Percentiles rank a stretch among this genome's conserved stretches.
Evolutionary conservation across 2,113 vertebrate genomes (phyloP).

Genomic region (Podiceps cristatus): DNA sequence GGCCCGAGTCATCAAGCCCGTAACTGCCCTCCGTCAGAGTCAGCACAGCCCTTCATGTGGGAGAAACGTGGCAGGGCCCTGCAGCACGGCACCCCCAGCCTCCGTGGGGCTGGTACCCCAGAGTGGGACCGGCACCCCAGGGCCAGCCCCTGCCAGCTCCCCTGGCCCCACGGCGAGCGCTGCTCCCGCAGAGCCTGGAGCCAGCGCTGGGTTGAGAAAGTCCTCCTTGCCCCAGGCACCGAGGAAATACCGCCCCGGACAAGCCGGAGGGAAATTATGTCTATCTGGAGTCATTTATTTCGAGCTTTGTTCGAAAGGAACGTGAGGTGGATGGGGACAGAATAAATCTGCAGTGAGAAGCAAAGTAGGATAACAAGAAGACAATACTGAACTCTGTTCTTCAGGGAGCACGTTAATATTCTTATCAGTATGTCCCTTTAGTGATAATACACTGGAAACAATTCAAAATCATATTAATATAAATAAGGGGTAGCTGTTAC

Average conservation of each 20-base stretch:
- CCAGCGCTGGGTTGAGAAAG: background rate
- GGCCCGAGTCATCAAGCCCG: background rate
- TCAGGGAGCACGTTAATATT: background rate
- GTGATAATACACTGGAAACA: background rate
- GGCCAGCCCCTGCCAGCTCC: background rate
- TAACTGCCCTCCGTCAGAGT: background rate
- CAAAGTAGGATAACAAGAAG: background rate
- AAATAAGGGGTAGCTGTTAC: background rate
- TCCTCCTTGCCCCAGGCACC: fast-evolving
- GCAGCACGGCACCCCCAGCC: background rate
- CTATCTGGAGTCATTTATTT: background rate
- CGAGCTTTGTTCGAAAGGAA: background rate
- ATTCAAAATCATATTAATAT: background rate
- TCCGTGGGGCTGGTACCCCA: background rate
- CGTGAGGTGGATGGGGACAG: fast-evolving
- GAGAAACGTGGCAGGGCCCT: fast-evolving
- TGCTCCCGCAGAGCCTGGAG: background rate
- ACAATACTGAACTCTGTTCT: background rate
- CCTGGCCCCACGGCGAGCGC: fast-evolving
- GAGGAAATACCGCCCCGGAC: background rate
- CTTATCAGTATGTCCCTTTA: background rate
- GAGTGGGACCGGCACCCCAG: too few species aligned
- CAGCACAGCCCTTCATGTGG: background rate
- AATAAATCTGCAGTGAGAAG: background rate
- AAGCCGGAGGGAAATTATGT: background rate